A percentile compares a stretch with the other conserved stretches of the same genome.
Conservation (phyloP, 2,888 invertebrate species). For the Apotomis turbidana region DNA sequence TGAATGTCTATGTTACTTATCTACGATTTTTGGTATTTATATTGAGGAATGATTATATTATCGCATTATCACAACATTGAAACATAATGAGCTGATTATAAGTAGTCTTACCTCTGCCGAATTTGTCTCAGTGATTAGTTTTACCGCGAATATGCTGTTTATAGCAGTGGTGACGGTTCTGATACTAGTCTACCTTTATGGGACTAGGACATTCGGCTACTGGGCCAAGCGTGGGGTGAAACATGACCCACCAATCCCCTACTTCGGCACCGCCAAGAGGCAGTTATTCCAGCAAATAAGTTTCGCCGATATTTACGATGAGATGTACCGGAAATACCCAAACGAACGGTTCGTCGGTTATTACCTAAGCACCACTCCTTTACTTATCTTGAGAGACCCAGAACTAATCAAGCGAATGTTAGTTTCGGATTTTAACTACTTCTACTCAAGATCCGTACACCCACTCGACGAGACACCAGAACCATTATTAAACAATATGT, state of each 20-base stretch:
- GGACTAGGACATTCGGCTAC: neutral
- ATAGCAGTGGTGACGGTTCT: neutral
- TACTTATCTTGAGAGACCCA: neutral
- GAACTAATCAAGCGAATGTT: neutral
- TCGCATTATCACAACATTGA: too few relatives aligned
- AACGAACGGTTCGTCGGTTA: neutral
- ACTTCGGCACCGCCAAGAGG: neutral
- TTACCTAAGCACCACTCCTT: neutral
- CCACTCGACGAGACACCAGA: neutral
- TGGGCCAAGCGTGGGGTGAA: neutral
- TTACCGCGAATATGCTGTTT: neutral
- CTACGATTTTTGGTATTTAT: too few relatives aligned
- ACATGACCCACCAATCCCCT: neutral
- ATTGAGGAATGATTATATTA: too few relatives aligned
- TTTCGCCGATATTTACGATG: neutral
- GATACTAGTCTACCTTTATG: neutral
- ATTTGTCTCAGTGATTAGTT: neutral
- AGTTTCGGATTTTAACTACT: neutral
- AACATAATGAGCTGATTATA: too few relatives aligned
- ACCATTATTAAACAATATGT: neutral
- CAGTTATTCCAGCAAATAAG: neutral
- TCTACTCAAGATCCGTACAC: neutral
- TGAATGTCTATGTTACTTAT: too few relatives aligned
- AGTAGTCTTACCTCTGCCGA: too few relatives aligned
- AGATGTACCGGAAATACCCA: neutral